Conservation (phyloP, 2,888 invertebrate genomes). For the Erpobdella octoculata region DNA sequence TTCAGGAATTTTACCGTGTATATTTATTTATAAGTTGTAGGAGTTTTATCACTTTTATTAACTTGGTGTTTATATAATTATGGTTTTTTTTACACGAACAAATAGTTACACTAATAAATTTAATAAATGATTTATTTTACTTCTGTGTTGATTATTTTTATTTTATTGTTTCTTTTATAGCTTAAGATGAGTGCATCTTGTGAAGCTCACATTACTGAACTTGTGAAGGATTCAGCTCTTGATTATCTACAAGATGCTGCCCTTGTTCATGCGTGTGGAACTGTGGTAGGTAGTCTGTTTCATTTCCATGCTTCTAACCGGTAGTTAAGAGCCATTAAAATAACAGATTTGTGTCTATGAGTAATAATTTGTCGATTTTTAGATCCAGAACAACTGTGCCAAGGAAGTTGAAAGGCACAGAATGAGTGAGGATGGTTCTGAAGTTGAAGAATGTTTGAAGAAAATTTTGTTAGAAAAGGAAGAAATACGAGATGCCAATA, state of each 20-base stretch:
- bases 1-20: too few relatives aligned
- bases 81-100: not conserved
- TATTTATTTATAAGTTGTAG: too few relatives aligned
- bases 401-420: constrained; percentile 29
- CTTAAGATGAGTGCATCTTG: constrained; percentile 63
- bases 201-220: constrained; percentile 71
- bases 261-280: constrained; percentile 68
- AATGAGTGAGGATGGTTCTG: not conserved
- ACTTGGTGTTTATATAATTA: not conserved
- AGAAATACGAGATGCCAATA: constrained; percentile 34
- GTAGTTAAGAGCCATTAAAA: too few relatives aligned
- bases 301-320: not conserved
- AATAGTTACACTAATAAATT: not conserved
- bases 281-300: constrained; percentile 52
- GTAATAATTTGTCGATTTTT: not conserved
- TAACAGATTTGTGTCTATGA: too few relatives aligned
- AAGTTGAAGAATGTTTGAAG: constrained; percentile 55
- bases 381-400: constrained; percentile 50
- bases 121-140: not conserved
- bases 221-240: constrained; percentile 77
- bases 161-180: not conserved
- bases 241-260: constrained; percentile 84
- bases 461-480: constrained; percentile 49
- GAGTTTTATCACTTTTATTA: too few relatives aligned
- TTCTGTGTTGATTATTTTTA: not conserved